A percentile compares a stretch with the other conserved stretches of the same genome.
Conservation (phyloP, 1,140 invertebrate species). For the Melanaphis sacchari region DNA sequence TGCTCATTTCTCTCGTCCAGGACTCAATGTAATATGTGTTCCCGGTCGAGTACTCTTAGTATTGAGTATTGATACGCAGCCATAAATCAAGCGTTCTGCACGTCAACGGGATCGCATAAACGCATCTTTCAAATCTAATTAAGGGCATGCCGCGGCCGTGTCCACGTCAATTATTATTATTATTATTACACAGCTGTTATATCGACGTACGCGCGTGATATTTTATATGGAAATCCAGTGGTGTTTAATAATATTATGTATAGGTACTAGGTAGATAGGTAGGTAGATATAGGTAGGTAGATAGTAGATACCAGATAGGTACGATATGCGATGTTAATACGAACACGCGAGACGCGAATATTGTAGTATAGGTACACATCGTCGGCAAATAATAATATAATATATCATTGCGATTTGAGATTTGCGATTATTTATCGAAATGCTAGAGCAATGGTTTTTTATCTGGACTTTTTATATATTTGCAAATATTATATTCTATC, state of each 20-base stretch:
- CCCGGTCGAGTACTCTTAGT: neutral
- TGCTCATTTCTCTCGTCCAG: neutral
- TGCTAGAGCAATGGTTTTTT: neutral
- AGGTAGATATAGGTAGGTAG: neutral
- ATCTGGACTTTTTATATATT: neutral
- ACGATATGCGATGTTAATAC: neutral
- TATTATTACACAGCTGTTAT: neutral
- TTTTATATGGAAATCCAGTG: neutral
- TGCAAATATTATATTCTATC: neutral
- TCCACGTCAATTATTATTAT: constrained; percentile 28
- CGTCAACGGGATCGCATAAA: neutral
- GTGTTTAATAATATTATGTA: neutral
- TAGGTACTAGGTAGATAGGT: neutral
- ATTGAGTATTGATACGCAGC: neutral
- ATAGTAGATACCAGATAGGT: neutral
- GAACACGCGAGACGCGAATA: neutral
- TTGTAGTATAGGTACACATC: neutral
- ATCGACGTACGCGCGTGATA: neutral
- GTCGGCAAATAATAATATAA: neutral
- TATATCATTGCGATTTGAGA: neutral
- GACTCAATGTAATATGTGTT: neutral
- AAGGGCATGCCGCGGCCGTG: neutral
- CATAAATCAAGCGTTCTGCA: constrained; percentile 21
- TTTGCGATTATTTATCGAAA: neutral
- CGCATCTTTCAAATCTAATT: constrained; percentile 41